These are phyloP conservation scores for Aphidius ervi DNA, from an alignment of 1,140 invertebrate species.

Conservation along the genomic window DNA sequence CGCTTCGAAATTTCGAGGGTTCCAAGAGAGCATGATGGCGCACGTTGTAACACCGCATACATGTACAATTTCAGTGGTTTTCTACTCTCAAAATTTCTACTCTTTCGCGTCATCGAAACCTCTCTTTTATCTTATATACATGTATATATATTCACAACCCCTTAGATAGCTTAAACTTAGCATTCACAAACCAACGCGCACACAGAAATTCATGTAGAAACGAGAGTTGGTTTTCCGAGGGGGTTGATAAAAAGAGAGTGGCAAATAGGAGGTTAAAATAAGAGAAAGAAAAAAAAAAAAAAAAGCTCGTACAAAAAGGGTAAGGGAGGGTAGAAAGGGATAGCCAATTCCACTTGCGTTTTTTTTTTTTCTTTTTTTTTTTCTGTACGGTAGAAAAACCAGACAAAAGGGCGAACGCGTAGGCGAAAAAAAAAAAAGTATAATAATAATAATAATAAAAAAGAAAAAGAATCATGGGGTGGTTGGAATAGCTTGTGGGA, in stretches of 20 bases:
- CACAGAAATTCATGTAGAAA: constrained; percentile 17
- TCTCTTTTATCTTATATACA: background rate
- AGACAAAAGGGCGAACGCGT: constrained; percentile 15
- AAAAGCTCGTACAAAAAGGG: background rate
- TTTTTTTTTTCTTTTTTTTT: constrained; percentile 12
- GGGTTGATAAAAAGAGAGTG: constrained; percentile 19
- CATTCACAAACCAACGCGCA: constrained; percentile 44
- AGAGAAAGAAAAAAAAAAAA: constrained; percentile 5
- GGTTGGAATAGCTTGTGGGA: background rate
- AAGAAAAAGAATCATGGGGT: background rate
- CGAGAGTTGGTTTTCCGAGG: constrained; percentile 5
- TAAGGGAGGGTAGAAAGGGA: background rate
- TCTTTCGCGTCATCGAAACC: background rate
- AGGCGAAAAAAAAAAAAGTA: background rate
- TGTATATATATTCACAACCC: background rate
- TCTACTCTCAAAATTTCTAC: background rate
- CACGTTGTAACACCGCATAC: background rate
- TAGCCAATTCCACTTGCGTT: constrained; percentile 11
- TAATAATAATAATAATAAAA: background rate
- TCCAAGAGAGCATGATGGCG: constrained; percentile 19
- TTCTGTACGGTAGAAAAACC: constrained; percentile 4
- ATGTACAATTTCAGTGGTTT: constrained; percentile 1
- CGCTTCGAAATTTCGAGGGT: constrained; percentile 31
- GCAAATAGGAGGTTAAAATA: constrained; percentile 10
- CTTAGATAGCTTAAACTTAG: constrained; percentile 43